Conservation (phyloP, 37 sponge, comb jelly and placozoan species). For the Crambe crambe region DNA sequence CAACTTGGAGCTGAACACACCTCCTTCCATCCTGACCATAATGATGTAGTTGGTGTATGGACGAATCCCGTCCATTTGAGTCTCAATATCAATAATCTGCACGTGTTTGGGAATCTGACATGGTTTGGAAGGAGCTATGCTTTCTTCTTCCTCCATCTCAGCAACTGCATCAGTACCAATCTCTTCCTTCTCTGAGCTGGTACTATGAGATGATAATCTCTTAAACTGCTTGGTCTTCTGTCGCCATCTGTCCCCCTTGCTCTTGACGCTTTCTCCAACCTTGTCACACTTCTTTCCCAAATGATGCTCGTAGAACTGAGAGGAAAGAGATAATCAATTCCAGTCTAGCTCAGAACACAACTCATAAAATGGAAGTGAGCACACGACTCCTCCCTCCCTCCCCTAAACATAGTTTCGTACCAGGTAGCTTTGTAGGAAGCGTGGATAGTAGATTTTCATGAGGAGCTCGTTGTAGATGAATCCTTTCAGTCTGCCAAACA, state of each 20-base stretch:
- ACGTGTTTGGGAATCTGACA: not conserved
- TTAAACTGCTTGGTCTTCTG: slow-evolving; percentile 17
- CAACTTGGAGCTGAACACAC: no score
- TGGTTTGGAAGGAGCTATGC: no score
- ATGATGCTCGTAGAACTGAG: slow-evolving; percentile 14
- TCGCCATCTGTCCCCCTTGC: slow-evolving; percentile 3
- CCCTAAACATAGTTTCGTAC: no score
- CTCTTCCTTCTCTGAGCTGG: not conserved
- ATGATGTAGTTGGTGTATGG: slow-evolving; percentile 55
- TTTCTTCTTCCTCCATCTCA: not conserved
- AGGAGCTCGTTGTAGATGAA: slow-evolving; percentile 31
- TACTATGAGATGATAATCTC: not conserved
- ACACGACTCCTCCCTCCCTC: no score
- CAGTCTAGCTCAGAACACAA: not conserved
- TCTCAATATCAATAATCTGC: slow-evolving; percentile 47
- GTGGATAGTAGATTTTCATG: slow-evolving; percentile 22
- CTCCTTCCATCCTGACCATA: slow-evolving; percentile 14
- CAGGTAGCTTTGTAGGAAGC: slow-evolving; percentile 25
- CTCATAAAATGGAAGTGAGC: not conserved
- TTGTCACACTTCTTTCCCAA: not conserved
- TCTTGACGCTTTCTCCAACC: not conserved
- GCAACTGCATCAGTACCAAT: not conserved
- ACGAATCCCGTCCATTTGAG: slow-evolving; percentile 18
- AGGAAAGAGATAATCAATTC: not conserved
- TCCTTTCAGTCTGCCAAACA: slow-evolving; percentile 12